Conservation (phyloP, 2,888 invertebrate genomes). For the Rapana venosa region DNA sequence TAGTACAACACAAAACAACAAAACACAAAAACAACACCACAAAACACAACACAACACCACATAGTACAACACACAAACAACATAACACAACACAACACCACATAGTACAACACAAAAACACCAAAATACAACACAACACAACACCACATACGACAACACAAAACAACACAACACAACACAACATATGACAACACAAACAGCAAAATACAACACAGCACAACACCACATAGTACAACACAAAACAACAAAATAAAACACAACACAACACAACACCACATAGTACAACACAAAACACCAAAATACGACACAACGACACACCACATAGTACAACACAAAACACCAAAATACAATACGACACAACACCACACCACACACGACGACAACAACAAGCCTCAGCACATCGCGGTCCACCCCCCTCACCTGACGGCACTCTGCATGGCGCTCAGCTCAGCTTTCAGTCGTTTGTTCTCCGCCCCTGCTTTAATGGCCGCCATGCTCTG, state of each 20-base stretch:
- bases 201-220: background rate
- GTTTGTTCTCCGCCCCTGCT: slow-evolving; percentile 66
- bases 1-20: background rate
- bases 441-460: slow-evolving; percentile 66
- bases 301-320: background rate
- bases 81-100: background rate
- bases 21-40: background rate
- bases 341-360: background rate
- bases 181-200: background rate
- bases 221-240: background rate
- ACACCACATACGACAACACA: background rate
- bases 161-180: background rate
- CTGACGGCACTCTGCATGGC: slow-evolving; percentile 67
- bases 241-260: background rate
- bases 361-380: background rate
- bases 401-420: slow-evolving; percentile 49
- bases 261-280: background rate
- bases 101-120: background rate
- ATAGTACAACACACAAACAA: background rate
- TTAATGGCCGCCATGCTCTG: slow-evolving; percentile 63
- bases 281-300: background rate
- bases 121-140: background rate
- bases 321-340: background rate
- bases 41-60: background rate
- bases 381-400: background rate